phyloP scores from a whole-genome alignment of 2,888 invertebrate genomes.

The Acleris literana region DNA sequence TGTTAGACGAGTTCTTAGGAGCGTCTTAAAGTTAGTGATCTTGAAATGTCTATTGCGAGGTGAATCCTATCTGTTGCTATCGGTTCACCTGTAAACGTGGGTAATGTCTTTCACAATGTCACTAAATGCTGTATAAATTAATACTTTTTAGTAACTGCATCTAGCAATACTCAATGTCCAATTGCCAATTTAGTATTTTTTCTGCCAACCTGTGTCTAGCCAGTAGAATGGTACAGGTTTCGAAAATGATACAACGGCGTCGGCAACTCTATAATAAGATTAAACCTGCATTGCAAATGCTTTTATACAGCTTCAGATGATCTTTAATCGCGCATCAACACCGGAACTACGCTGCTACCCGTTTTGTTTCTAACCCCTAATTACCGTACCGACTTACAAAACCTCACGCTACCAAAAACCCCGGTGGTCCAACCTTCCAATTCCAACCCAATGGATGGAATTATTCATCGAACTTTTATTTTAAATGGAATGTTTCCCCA shows the following conservation, averaged over 20 bases:
- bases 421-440: constrained; percentile 55
- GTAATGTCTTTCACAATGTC: no score
- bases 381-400: constrained; percentile 47
- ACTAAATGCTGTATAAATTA: no score
- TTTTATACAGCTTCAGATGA: constrained; percentile 35
- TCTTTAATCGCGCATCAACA: constrained; percentile 46
- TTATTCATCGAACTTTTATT: constrained; percentile 13
- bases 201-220: no score
- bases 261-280: not conserved
- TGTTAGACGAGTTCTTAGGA: constrained; percentile 33
- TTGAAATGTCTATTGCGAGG: no score
- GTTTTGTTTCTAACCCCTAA: constrained; percentile 61
- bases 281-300: not conserved
- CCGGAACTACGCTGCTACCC: constrained; percentile 65
- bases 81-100: no score
- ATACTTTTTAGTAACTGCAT: no score
- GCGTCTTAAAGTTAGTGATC: no score
- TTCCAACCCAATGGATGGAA: constrained; percentile 32
- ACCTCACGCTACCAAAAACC: constrained; percentile 41
- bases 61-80: no score
- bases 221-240: no score
- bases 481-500: constrained; percentile 11
- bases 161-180: no score
- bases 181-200: no score
- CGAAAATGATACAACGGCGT: not conserved